A percentile compares a stretch with the other conserved stretches of the same genome.
phyloP scores from a whole-genome alignment of 2,888 invertebrate species.

The Orthosia incerta region DNA sequence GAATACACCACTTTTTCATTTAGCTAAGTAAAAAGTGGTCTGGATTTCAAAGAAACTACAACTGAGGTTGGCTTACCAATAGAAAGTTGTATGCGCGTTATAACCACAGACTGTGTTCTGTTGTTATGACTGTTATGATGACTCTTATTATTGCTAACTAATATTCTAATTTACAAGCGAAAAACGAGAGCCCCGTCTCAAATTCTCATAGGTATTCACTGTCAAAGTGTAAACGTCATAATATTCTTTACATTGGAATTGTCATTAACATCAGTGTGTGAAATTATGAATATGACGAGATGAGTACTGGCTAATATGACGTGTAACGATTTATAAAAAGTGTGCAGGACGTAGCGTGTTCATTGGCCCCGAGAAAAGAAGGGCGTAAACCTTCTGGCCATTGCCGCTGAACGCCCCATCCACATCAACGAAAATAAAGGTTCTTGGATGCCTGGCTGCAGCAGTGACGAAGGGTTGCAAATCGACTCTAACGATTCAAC shows the following conservation, averaged over 20 bases:
- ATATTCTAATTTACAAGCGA: slow-evolving; percentile 37
- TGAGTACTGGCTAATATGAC: neutral
- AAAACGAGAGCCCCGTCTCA: slow-evolving; percentile 21
- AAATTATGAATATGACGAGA: neutral
- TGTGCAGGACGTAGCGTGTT: too few relatives aligned
- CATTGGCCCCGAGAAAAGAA: too few relatives aligned
- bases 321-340: neutral
- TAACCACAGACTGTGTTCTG: slow-evolving; percentile 50
- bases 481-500: too few relatives aligned
- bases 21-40: slow-evolving; percentile 81
- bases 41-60: slow-evolving; percentile 81
- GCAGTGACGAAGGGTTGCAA: too few relatives aligned
- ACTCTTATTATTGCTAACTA: slow-evolving; percentile 53
- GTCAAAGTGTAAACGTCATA: neutral
- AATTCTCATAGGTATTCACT: slow-evolving; percentile 20
- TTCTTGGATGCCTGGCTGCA: too few relatives aligned
- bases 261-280: slow-evolving; percentile 5
- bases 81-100: slow-evolving; percentile 78
- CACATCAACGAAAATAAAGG: too few relatives aligned
- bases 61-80: slow-evolving; percentile 71
- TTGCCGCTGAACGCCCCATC: too few relatives aligned
- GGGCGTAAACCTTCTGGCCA: too few relatives aligned
- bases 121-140: slow-evolving; percentile 51
- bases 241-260: slow-evolving; percentile 24
- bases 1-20: slow-evolving; percentile 84